phyloP scores from a whole-genome alignment of 2,797 vertebrate species.

The Podarcis siculus region DNA sequence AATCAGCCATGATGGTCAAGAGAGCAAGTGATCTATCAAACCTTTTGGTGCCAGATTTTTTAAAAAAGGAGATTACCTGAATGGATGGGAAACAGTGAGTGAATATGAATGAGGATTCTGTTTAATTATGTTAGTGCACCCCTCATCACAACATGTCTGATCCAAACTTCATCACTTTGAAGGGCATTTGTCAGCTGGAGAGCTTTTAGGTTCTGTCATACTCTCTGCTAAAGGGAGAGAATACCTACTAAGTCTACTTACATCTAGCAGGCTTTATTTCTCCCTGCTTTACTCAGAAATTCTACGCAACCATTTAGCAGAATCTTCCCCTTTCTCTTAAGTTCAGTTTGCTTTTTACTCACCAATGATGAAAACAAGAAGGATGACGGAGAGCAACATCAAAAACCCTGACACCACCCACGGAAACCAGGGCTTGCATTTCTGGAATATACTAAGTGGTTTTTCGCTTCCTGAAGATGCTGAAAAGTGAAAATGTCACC shows the following conservation, averaged over 20 bases:
- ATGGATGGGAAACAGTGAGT: not conserved
- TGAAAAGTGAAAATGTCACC: not conserved
- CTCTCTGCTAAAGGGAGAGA: not conserved
- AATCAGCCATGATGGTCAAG: too few species aligned
- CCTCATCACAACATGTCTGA: not conserved
- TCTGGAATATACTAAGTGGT: not conserved
- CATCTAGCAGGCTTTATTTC: not conserved
- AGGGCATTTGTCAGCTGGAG: not conserved
- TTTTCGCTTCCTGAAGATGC: not conserved
- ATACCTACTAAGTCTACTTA: not conserved
- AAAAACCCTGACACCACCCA: constrained; percentile 1
- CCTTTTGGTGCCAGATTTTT: not conserved
- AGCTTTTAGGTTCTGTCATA: not conserved
- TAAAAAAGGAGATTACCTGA: not conserved
- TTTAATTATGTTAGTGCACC: too few species aligned
- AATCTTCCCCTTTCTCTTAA: not conserved
- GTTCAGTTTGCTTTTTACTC: not conserved
- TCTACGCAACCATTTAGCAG: not conserved
- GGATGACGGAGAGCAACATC: not conserved
- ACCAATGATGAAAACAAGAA: constrained; percentile 5
- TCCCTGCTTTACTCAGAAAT: not conserved
- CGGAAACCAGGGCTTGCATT: not conserved
- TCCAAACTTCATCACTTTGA: not conserved
- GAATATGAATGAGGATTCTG: not conserved
- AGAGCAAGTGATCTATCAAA: too few species aligned